Base-by-base conservation (phyloP, 2,888 invertebrate species). In the Pyrrhosoma nymphula region DNA sequence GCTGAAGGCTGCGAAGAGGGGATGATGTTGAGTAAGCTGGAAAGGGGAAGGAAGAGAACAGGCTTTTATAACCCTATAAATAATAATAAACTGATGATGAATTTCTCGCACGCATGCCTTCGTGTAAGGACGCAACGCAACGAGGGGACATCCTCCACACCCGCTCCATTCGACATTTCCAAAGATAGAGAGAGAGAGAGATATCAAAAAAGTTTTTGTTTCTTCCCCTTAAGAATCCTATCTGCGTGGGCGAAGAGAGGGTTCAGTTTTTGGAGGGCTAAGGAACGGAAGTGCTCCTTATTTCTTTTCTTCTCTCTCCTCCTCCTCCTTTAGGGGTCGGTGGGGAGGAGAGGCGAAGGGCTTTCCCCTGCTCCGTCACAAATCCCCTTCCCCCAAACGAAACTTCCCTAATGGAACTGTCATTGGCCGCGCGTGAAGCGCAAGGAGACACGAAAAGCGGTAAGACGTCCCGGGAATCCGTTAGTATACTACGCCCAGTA, bases 361-460 rank as follows among this genome's bases (percentile, higher is more conserved):
- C 4, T 8, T 47, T 8, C 47, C 8, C 47, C 47, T 47, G 47
- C 47, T 47, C 47, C 47, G 47, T 47, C 47, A 8, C 47, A 2
- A 47, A 47, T 47, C 47, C 47, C 8, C 47, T 47, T 8, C 47
- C 47, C 47, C 47, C 47, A 2, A 20, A 20, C 26, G 69, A 69
- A 69, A 69, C 69, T 69, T 69, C n/a, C 69, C 26, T 69, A 69
- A 69, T 69, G 69, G 69, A 69, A 69, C 69, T 69, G 69, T 69
- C 69, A 69, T n/a, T 69, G 23, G 69, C 26, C 26, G 69, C 69
- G 69, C 69, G 69, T 69, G 69, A 69, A 23, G 69, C 23, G 26
- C 8, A 12, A 69, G 69, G 69, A 69, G 69, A 69, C 69, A 23
- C 69, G 69, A 69, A 69, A 69, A n/a, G 69, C 69, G 69, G 69